A percentile compares a stretch with the other conserved stretches of the same genome.
Evolutionary conservation across 2,113 vertebrate genomes (phyloP).

Genomic region (Lontra canadensis): DNA sequence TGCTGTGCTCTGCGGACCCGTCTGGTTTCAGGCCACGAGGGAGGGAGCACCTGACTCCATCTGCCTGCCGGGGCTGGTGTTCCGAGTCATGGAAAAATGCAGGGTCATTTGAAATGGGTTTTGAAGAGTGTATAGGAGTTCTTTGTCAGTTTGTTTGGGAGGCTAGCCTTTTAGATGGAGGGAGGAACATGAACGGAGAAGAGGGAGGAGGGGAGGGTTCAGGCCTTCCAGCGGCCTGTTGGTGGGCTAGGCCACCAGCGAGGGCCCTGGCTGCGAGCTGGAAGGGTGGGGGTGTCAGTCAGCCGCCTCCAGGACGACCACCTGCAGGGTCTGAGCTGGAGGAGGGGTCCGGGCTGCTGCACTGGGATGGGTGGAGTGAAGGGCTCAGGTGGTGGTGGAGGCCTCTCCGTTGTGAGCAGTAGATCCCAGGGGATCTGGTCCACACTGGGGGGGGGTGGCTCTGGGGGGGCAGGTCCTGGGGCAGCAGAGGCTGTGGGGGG

Average conservation of each 20-base stretch:
- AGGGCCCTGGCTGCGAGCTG: background rate
- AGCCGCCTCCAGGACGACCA: background rate
- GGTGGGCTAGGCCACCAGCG: background rate
- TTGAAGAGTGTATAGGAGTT: background rate
- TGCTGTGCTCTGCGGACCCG: fast-evolving
- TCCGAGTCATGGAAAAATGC: background rate
- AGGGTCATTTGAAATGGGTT: background rate
- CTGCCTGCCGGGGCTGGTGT: background rate
- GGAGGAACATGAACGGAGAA: background rate
- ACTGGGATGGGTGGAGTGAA: background rate
- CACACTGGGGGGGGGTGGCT: too few species aligned
- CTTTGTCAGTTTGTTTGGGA: background rate
- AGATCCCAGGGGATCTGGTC: background rate
- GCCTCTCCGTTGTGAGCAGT: background rate
- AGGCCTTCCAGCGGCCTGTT: background rate
- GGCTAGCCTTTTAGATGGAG: background rate
- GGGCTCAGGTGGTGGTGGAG: background rate
- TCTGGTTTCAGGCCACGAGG: fast-evolving
- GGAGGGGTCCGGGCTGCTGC: too few species aligned
- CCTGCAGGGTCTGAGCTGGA: too few species aligned
- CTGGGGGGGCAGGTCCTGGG: background rate
- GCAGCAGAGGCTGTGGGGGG: too few species aligned
- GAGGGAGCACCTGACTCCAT: background rate
- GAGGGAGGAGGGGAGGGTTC: background rate
- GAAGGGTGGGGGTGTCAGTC: background rate